Evolutionary conservation across 2,888 invertebrate species (phyloP), one percentile per base, ranked within the genome.

Genomic region (Drosophila basisetae): DNA sequence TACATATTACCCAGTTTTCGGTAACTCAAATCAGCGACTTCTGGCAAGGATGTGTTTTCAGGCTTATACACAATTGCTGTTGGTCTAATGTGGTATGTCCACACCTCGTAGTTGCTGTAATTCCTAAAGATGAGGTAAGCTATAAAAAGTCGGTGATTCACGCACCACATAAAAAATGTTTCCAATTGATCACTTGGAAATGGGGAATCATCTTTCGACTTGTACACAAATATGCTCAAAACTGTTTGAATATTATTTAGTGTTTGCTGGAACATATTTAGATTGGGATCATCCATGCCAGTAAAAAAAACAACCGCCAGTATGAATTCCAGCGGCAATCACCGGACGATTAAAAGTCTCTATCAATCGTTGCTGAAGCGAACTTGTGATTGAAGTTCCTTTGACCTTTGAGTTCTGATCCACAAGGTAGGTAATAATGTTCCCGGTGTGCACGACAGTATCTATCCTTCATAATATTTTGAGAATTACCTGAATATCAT

Each of bases 271-370:
- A 62, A 16, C 0, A 16, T 35, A 1, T 11, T 7, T 1, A 74
- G 43, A 1, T 11, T 58, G 0, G 16, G n/a, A 62, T 74, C 54
- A 5, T 53, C 4, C 4, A 58, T n/a, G 4, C 41, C 33, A 31
- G 13, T 33, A 35, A 54, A 54, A 22, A 28, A n/a, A 11, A 62
- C 53, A 16, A 74, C 2, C 2, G 3, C 22, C 53, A 4, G n/a
- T 54, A 5, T 41, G 25, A 7, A 13, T 9, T 1, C 75, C 73
- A 9, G 53, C 68, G 6, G 39, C 58, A 59, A 73, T 67, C 18
- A 73, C 28, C 1, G 73, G 41, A 0, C 28, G 49, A 16, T 22
- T 7, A 4, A 67, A 41, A 9, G 9, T 37, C 4, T 66, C 58
- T 49, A 61, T 43, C 22, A 74, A 16, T 25, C 28, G 30, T 37